Conservation (phyloP, 2,797 vertebrate genomes). For the Champsocephalus esox region DNA sequence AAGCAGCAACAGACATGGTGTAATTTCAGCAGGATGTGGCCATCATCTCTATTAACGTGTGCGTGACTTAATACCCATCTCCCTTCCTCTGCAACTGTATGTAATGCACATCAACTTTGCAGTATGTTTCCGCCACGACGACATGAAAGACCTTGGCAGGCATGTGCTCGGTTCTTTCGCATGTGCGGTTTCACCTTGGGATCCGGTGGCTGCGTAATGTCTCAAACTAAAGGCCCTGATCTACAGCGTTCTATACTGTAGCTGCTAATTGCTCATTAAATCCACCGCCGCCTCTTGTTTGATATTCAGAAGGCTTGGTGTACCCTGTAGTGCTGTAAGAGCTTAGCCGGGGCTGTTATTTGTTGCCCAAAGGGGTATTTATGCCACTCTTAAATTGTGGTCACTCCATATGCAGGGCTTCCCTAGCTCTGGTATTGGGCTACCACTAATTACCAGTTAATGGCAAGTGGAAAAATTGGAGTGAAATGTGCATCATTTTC, state of each 20-base stretch:
- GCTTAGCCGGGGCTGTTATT: slow-evolving; percentile 72
- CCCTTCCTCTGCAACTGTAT: slow-evolving; percentile 61
- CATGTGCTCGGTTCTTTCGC: slow-evolving; percentile 44
- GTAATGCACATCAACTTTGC: slow-evolving; percentile 67
- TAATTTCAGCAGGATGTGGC: slow-evolving; percentile 81
- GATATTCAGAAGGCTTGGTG: slow-evolving; percentile 67
- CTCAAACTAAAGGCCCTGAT: slow-evolving; percentile 59
- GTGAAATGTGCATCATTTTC: slow-evolving; percentile 75
- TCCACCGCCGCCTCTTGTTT: slow-evolving; percentile 67
- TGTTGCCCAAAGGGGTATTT: slow-evolving; percentile 75
- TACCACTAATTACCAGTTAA: slow-evolving; percentile 84
- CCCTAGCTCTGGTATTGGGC: slow-evolving; percentile 79
- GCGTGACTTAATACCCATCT: slow-evolving; percentile 76
- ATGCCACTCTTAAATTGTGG: slow-evolving; percentile 74
- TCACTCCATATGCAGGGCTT: slow-evolving; percentile 73
- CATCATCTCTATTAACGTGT: slow-evolving; percentile 72
- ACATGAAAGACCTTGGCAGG: slow-evolving; percentile 69
- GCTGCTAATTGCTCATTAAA: slow-evolving; percentile 78
- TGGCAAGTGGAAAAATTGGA: slow-evolving; percentile 75
- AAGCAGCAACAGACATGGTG: slow-evolving; percentile 76
- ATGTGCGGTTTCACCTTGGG: slow-evolving; percentile 72
- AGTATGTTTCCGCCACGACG: slow-evolving; percentile 56
- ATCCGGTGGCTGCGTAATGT: slow-evolving; percentile 62
- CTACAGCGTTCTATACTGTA: slow-evolving; percentile 54
- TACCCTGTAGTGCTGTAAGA: slow-evolving; percentile 69